Evolutionary conservation across 2,113 vertebrate species (phyloP), one percentile per base, ranked within the genome.

Genomic region (Ammodytes marinus): DNA sequence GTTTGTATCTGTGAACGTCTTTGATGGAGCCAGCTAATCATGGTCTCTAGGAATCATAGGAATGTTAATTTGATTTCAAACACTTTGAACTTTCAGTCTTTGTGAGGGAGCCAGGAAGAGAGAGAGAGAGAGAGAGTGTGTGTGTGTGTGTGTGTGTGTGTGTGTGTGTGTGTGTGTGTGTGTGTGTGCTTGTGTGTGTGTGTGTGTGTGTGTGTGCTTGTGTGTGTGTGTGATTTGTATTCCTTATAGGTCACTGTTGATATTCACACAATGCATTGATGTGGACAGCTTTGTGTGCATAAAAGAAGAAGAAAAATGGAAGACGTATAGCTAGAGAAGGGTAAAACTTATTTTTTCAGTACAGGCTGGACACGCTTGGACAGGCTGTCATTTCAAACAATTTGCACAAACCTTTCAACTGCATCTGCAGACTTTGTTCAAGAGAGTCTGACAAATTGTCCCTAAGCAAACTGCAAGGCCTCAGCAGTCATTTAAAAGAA

Each of bases 141-240:
- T 27, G 27, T 27, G 27, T 27, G 27, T n/a, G 60, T 43, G 57
- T 9, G 50, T 46, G 57, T n/a, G 45, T 59, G 54, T 8, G n/a
- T 13, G 43, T 72, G n/a, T 72, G 45, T 14, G 1, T 43, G 57
- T 9, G 50, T 46, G 57, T 8, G 2, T 8, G 37, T 12, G 46
- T 72, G 59, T 75, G 58, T 53, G 52, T 60, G 55, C 8, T 15
- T 17, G 45, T 68, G 5, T 17, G 50, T 8, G 17, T 53, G 12
- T 65, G 12, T 50, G 12, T 14, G 13, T 45, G 17, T 46, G 60
- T 43, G 57, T 9, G 50, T 46, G 57, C 50, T 17, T n/a, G 45
- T 59, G 54, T 8, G n/a, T 13, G 43, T 72, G n/a, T 72, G 45
- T 14, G 1, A 73, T 88, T 82, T 78, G 52, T 72, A 88, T 87